Percentiles rank a stretch among this genome's conserved stretches.
phyloP scores from a whole-genome alignment of 2,888 invertebrate genomes.

The Neuroscelio doddi region DNA sequence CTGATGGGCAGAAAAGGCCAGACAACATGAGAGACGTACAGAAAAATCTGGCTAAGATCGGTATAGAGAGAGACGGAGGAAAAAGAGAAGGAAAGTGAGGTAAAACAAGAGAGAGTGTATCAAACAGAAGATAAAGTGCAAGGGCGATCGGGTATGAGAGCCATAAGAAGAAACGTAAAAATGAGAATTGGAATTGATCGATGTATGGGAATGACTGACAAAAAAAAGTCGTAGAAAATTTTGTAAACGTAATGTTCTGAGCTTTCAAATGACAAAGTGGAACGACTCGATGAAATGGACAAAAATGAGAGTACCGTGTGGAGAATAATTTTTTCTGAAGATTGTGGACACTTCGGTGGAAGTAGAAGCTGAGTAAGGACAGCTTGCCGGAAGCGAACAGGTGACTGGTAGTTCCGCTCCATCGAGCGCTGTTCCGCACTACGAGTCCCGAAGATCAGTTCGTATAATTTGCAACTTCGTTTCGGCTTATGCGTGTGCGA shows the following conservation, averaged over 20 bases:
- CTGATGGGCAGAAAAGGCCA: conserved; percentile 12
- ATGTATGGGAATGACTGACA: no score
- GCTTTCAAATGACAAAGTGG: no score
- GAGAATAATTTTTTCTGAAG: not conserved
- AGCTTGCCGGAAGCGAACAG: conserved; percentile 71
- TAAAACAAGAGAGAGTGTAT: conserved; percentile 19
- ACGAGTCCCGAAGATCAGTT: conserved; percentile 68
- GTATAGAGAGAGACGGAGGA: conserved; percentile 20
- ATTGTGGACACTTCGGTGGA: conserved; percentile 31
- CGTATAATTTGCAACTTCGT: conserved; percentile 55
- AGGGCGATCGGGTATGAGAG: conserved; percentile 34
- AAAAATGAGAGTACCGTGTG: not conserved
- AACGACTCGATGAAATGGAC: no score
- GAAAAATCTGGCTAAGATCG: conserved; percentile 21
- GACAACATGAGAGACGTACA: conserved; percentile 9
- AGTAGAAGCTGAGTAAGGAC: conserved; percentile 48
- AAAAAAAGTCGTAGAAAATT: no score
- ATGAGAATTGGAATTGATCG: conserved; percentile 24
- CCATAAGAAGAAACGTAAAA: conserved; percentile 24
- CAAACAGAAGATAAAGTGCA: conserved; percentile 29
- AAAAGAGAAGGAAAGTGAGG: conserved; percentile 8
- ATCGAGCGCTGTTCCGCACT: conserved; percentile 71
- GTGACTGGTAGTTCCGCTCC: conserved; percentile 72
- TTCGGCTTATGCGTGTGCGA: conserved; percentile 55
- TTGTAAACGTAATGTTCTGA: no score